These are phyloP conservation scores for Phasia obesa DNA, from an alignment of 2,888 invertebrate genomes.

Conservation along the genomic window DNA sequence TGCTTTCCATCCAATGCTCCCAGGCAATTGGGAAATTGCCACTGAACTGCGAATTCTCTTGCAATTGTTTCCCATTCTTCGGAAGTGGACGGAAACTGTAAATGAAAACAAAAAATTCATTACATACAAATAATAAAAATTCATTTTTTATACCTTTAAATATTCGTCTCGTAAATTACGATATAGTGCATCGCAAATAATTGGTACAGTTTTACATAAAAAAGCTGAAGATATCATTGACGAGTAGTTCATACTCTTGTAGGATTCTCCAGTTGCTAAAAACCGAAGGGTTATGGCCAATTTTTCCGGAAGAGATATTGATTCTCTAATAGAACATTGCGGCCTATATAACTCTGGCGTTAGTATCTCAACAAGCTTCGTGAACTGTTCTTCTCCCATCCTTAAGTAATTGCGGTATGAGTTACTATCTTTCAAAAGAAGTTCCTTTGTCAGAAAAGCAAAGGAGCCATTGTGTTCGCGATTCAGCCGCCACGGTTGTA, in stretches of 20 bases:
- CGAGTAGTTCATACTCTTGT: background rate
- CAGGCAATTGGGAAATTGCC: constrained; percentile 1
- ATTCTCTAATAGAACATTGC: no score
- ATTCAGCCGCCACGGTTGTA: background rate
- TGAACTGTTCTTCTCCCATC: background rate
- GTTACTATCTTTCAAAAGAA: background rate
- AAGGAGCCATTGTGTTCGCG: background rate
- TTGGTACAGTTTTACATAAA: background rate
- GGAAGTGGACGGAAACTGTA: no score
- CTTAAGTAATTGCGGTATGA: background rate
- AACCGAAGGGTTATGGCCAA: no score
- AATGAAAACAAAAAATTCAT: background rate
- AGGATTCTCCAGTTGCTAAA: background rate
- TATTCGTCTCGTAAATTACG: background rate
- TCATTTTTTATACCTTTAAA: background rate
- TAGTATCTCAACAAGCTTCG: background rate
- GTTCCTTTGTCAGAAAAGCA: background rate
- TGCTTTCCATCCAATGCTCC: background rate
- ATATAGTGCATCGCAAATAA: no score
- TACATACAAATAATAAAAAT: background rate
- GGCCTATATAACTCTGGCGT: no score
- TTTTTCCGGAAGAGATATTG: no score
- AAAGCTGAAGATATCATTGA: background rate
- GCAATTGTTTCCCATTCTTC: no score
- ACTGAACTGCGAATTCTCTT: background rate